Evolutionary conservation across 2,797 vertebrate species (phyloP), one percentile per base, ranked within the genome.

Genomic region (Delichon dasypus): DNA sequence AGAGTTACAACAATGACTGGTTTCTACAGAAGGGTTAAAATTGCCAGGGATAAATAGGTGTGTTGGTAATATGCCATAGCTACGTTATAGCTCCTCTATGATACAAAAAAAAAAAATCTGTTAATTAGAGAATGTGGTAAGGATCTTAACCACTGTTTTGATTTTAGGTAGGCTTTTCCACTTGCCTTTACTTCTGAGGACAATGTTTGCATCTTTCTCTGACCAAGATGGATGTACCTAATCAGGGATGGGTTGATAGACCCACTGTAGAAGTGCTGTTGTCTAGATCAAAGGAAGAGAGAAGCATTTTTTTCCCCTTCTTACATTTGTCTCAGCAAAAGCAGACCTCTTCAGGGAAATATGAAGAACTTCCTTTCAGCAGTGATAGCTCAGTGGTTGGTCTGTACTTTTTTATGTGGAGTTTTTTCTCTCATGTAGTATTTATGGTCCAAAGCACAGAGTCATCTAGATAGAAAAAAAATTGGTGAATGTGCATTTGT

Each of bases 241-340:
- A 73, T 21, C 0, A 4, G 9, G 10, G 5, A 3, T 36, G 36
- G 6, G 6, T 27, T 14, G 13, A 27, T n/a, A 13, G 14, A 32
- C 54, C 51, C 42, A 2, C 22, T 70, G 36, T 36, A 13, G 40
- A 55, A 32, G 34, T 48, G 30, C 30, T 82, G 13, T 40, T 62
- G 9, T 42, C 44, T 58, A 36, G 34, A 7, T 85, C 44, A 44
- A 74, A 85, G 29, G 29, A 83, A 20, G 40, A 29, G 72, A 45
- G 36, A 57, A 77, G 15, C 3, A 5, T 77, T 77, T 66, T 79
- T 30, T 47, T 16, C 45, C 4, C 3, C 7, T 36, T 38, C 7
- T 40, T 40, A 2, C 1, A 5, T 38, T 64, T 1, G 0, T 32
- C 53, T 88, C 22, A 12, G 54, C 22, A 45, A 19, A 19, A 57